Evolutionary conservation across 2,888 invertebrate species (phyloP), one percentile per base, ranked within the genome.

Genomic region (Idaea aversata): DNA sequence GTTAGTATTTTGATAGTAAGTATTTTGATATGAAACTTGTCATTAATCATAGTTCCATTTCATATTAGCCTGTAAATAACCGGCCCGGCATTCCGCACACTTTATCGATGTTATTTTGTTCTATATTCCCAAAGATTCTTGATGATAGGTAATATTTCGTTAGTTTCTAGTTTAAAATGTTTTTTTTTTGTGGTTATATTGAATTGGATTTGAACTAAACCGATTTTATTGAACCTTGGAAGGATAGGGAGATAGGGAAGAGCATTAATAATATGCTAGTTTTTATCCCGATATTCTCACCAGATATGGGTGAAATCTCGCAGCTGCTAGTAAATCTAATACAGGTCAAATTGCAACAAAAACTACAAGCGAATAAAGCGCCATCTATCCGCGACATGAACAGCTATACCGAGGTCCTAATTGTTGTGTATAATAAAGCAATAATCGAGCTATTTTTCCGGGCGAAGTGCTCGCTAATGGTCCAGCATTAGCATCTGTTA

Each of bases 391-490:
- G 69, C 72, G 79, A 77, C 70, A 62, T 63, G 61, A 68, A 16
- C 78, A 78, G 71, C 65, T 7, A 65, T 7, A 65, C 15, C 35
- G 57, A 61, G 62, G 63, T 15, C 76, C 83, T 88, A 87, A 88
- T 86, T 86, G 88, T 78, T 71, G 78, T 75, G 90, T 87, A 91
- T 91, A 91, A 91, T 90, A 88, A 84, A 83, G 77, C 85, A 69
- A 88, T 90, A 80, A 88, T 84, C 77, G 77, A 73, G 70, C 75
- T 74, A 86, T 86, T 88, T 87, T 86, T 85, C 86, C 79, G 70
- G 77, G 75, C 71, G 71, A 75, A 86, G 82, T 79, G 82, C 76
- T 73, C 74, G 74, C 85, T 90, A 88, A 89, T 88, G 87, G 79
- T 70, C 73, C 69, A 65, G 70, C 77, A 84, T 85, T 86, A 81